Evolutionary conservation across 2,888 invertebrate genomes (phyloP).

Genomic region (Cheilosia vernalis): DNA sequence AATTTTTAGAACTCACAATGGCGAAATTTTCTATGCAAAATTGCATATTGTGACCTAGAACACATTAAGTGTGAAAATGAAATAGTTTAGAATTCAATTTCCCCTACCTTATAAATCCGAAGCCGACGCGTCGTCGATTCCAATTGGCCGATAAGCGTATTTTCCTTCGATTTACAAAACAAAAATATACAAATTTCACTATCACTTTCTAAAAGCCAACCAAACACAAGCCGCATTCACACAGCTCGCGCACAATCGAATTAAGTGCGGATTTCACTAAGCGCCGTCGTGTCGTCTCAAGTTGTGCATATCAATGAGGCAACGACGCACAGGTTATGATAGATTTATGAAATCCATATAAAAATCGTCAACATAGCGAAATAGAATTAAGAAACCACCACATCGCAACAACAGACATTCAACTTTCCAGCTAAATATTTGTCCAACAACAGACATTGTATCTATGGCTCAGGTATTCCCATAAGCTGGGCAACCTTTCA

Average conservation of each 20-base stretch:
- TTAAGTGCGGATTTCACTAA: conserved; percentile 66
- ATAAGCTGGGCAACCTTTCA: conserved; percentile 55
- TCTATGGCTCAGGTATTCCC: neutral
- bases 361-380: conserved; percentile 42
- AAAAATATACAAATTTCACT: conserved; percentile 54
- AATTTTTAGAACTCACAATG: too few relatives aligned
- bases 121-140: neutral
- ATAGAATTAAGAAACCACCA: neutral
- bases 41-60: too few relatives aligned
- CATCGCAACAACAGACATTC: neutral
- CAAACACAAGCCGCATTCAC: conserved; percentile 30
- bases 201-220: conserved; percentile 62
- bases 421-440: conserved; percentile 67
- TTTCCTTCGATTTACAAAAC: neutral
- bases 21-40: too few relatives aligned
- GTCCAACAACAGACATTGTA: conserved; percentile 17
- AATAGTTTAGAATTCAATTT: conserved; percentile 13
- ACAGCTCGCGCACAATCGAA: conserved; percentile 35
- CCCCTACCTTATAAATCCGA: conserved; percentile 6
- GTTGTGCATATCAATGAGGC: conserved; percentile 67
- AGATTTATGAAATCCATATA: conserved; percentile 49
- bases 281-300: conserved; percentile 5
- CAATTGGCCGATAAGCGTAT: conserved; percentile 6
- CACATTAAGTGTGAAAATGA: too few relatives aligned
- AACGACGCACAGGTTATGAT: conserved; percentile 55